phyloP scores from a whole-genome alignment of 2,113 vertebrate species.

The Spermophilus dauricus region DNA sequence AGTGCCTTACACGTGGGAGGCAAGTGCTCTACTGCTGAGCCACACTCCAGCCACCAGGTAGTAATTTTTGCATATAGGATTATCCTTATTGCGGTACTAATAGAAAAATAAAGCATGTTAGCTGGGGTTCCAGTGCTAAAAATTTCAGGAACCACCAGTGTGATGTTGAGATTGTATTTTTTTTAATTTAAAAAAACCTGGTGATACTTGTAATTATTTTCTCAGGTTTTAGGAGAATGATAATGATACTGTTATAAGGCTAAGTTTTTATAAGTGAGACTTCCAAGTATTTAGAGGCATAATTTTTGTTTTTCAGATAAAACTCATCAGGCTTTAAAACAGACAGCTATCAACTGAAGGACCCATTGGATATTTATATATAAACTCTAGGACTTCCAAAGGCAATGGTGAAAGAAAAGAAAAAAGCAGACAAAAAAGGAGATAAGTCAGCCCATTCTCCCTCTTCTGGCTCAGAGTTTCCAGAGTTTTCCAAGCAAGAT shows the following conservation, averaged over 20 bases:
- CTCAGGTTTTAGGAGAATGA: neutral
- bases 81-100: neutral
- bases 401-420: conserved; percentile 87
- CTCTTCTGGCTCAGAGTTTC: neutral
- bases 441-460: conserved; percentile 63
- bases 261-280: neutral
- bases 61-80: neutral
- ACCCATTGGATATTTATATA: neutral
- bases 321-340: neutral
- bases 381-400: neutral
- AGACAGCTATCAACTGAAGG: neutral
- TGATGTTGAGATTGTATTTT: neutral
- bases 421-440: conserved; percentile 84
- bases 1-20: too few relatives aligned
- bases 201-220: conserved; percentile 8
- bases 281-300: neutral
- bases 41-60: neutral
- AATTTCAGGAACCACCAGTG: neutral
- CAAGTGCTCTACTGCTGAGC: too few relatives aligned
- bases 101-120: conserved; percentile 23
- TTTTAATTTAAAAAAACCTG: neutral
- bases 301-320: conserved; percentile 62
- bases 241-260: neutral
- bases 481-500: conserved; percentile 61
- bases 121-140: neutral